A percentile compares a stretch with the other conserved stretches of the same genome.
phyloP scores from a whole-genome alignment of 2,888 invertebrate species.

The Pemphredon lugubris region DNA sequence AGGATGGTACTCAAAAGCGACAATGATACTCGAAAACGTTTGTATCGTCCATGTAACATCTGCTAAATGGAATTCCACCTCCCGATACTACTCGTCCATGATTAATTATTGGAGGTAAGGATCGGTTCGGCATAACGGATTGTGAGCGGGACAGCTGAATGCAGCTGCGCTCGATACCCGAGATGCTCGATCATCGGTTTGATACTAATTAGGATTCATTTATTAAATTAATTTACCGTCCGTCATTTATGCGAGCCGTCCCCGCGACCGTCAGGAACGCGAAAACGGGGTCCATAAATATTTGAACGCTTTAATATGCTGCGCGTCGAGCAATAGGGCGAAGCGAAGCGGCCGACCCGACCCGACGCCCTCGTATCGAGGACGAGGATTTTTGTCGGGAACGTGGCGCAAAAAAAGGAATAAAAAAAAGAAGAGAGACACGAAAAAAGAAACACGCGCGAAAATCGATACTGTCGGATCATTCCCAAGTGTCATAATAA shows the following conservation, averaged over 20 bases:
- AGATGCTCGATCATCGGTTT: neutral
- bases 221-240: constrained; percentile 39
- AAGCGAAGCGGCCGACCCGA: too few species aligned
- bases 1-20: constrained; percentile 37
- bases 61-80: constrained; percentile 44
- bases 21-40: constrained; percentile 44
- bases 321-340: too few species aligned
- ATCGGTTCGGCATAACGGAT: constrained; percentile 30
- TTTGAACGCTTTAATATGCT: too few species aligned
- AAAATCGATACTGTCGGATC: too few species aligned
- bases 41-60: constrained; percentile 41
- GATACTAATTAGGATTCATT: constrained; percentile 37
- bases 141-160: constrained; percentile 9
- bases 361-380: too few species aligned
- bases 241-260: constrained; percentile 31
- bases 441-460: too few species aligned
- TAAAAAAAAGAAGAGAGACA: too few species aligned
- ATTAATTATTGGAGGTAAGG: constrained; percentile 38
- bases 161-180: neutral
- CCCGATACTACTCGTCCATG: constrained; percentile 19
- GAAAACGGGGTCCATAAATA: neutral
- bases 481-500: too few species aligned
- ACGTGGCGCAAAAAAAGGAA: too few species aligned
- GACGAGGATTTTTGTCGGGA: too few species aligned
- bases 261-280: neutral